Percentiles rank a stretch among this genome's conserved stretches.
Conservation (phyloP, 2,797 vertebrate genomes). For the Limnodromus scolopaceus region DNA sequence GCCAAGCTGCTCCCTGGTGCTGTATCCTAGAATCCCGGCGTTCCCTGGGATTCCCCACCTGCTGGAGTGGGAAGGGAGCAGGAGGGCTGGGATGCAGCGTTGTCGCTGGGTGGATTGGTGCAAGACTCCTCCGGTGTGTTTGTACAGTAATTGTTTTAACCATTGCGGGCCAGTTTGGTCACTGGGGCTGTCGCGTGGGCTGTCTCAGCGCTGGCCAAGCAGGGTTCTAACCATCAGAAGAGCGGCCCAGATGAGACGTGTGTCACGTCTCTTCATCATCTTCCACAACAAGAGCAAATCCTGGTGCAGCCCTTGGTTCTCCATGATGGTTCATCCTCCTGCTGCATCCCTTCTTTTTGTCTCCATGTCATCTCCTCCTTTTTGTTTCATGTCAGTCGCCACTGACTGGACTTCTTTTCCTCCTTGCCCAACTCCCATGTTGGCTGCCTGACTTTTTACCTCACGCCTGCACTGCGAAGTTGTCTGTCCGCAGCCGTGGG, state of each 20-base stretch:
- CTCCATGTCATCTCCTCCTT: not conserved
- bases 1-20: not conserved
- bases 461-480: not conserved
- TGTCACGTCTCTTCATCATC: not conserved
- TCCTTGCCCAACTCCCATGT: not conserved
- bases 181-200: not conserved
- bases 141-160: not conserved
- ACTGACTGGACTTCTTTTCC: not conserved
- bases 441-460: not conserved
- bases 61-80: not conserved
- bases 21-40: accelerated
- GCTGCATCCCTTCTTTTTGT: not conserved
- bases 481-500: not conserved
- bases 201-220: not conserved
- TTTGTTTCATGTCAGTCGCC: accelerated
- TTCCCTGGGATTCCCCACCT: not conserved
- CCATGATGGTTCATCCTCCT: not conserved
- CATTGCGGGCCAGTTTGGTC: not conserved
- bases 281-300: not conserved
- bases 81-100: not conserved
- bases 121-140: not conserved
- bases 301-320: not conserved
- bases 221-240: not conserved
- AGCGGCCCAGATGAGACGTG: not conserved
- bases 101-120: not conserved